Base-by-base conservation (phyloP, 2,888 invertebrate species). In the Drosophila gaucha region DNA sequence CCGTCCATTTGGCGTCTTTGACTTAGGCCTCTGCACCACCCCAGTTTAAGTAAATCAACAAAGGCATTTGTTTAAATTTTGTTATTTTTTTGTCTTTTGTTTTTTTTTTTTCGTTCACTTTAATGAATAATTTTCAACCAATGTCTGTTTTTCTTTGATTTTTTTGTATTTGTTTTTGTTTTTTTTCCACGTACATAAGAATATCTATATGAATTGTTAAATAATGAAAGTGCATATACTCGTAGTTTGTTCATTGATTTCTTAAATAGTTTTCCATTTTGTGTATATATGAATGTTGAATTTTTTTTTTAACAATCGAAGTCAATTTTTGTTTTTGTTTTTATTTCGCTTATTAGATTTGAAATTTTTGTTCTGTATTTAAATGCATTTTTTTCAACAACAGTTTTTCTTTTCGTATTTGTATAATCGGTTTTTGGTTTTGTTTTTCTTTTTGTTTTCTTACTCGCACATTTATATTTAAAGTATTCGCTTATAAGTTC, bases 121-220 rank as follows among this genome's bases (percentile, higher is more conserved):
- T 82, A 80, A 86, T 86, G 70, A 80, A 80, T 82, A 83, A 77
- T 72, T 78, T 74, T 68, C 80, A 82, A 82, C 80, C 63, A 73
- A 86, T 77, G 51, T 59, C 60, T 67, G 57, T 35, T 59, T 31
- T 59, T 66, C 41, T 35, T 47, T 46, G 9, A 26, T 49, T 39
- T 41, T 33, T 71, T 46, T 26, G 35, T 20, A 22, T 58, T 47
- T 14, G 10, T 1, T 33, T 59, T 49, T 46, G 28, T 47, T 70
- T 43, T 12, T 44, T 44, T 44, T 41, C 24, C 57, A 58, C 56
- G 18, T 60, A 57, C 46, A 67, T 55, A 38, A 28, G 51, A 26
- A 67, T 52, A 59, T 57, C 46, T 57, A 62, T 78, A 77, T 67
- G 64, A 68, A 51, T 63, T 67, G 41, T 69, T 73, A 73, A 78